Percentiles rank a stretch among this genome's conserved stretches.
phyloP scores from a whole-genome alignment of 2,888 invertebrate species.

The Orthosia gothica region DNA sequence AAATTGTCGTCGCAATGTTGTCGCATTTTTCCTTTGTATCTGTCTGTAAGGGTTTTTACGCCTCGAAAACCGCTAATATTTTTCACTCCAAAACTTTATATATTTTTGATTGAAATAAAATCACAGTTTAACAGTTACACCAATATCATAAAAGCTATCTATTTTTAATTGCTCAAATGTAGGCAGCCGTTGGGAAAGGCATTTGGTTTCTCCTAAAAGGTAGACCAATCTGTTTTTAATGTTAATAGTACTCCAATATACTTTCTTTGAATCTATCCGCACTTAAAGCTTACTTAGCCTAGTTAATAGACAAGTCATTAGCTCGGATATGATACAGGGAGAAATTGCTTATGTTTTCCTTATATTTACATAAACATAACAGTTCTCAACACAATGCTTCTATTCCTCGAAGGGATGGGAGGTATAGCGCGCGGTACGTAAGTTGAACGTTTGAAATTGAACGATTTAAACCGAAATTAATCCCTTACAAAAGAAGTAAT shows the following conservation, averaged over 20 bases:
- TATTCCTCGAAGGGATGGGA: too few species aligned
- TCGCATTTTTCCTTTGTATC: too few species aligned
- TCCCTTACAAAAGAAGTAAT: too few species aligned
- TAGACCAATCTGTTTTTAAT: slow-evolving; percentile 40
- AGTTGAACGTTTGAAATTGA: too few species aligned
- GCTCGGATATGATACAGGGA: slow-evolving; percentile 11
- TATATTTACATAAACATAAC: too few species aligned
- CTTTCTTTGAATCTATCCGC: slow-evolving; percentile 44
- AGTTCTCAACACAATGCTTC: too few species aligned
- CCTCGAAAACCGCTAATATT: too few species aligned
- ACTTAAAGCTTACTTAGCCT: slow-evolving; percentile 51
- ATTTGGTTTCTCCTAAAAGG: slow-evolving; percentile 23
- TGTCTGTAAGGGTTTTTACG: too few species aligned
- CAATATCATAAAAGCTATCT: slow-evolving; percentile 23
- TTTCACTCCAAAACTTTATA: slow-evolving; percentile 23
- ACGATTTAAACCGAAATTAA: too few species aligned
- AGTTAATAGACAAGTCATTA: slow-evolving; percentile 38
- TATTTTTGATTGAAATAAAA: slow-evolving; percentile 13
- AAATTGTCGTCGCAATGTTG: too few species aligned
- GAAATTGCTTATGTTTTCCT: neutral
- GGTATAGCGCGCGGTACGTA: too few species aligned
- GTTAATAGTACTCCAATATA: slow-evolving; percentile 18
- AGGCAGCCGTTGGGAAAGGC: slow-evolving; percentile 10
- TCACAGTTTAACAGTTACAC: slow-evolving; percentile 7
- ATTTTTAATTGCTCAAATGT: slow-evolving; percentile 31